Conservation (phyloP, 2,888 invertebrate species). For the Anorthoa munda region DNA sequence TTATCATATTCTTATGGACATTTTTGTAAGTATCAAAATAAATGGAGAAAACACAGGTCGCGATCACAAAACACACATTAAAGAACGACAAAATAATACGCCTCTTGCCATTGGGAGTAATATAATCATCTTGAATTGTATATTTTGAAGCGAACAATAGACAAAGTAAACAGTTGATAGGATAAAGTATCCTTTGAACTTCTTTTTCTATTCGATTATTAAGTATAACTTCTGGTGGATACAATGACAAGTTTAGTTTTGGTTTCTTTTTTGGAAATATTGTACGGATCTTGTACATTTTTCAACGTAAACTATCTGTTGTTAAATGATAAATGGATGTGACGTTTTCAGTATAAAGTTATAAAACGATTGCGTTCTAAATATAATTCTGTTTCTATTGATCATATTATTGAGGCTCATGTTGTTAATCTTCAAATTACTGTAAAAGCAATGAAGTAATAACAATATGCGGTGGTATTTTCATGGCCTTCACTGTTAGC, state of each 20-base stretch:
- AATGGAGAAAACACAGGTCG: background rate
- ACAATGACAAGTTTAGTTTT: background rate
- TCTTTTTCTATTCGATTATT: constrained; percentile 9
- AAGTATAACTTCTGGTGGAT: background rate
- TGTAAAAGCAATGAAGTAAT: constrained; percentile 3
- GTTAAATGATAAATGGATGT: background rate
- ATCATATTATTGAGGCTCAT: background rate
- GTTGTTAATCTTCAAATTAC: background rate
- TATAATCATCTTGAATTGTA: background rate
- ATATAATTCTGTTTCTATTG: background rate
- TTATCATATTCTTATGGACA: background rate
- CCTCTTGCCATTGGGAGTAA: background rate
- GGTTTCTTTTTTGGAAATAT: background rate
- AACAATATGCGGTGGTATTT: background rate
- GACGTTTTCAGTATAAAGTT: background rate
- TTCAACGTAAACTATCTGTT: background rate
- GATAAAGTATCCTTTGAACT: background rate
- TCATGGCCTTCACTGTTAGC: background rate
- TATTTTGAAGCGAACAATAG: constrained; percentile 1
- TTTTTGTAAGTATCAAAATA: background rate
- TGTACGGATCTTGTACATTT: constrained; percentile 3
- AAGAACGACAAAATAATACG: background rate
- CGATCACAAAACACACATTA: background rate
- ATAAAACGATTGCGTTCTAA: background rate
- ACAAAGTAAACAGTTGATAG: background rate